A percentile compares a stretch with the other conserved stretches of the same genome.
Conservation (phyloP, 2,797 vertebrate species). For the Pangasius mekongensis region DNA sequence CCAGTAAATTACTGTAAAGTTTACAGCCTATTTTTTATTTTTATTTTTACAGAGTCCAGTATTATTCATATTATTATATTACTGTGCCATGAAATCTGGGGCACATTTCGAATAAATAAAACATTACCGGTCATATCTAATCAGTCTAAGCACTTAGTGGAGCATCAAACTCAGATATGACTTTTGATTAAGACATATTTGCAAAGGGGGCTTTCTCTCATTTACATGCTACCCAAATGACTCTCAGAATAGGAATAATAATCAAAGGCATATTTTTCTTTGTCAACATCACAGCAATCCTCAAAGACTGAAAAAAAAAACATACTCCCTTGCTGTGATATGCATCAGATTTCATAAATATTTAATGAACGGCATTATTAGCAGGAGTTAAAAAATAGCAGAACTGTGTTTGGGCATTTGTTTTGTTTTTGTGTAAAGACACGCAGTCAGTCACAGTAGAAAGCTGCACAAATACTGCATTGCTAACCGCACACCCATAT, state of each 20-base stretch:
- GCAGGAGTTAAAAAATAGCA: conserved; percentile 12
- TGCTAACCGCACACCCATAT: neutral
- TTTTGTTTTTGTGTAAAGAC: neutral
- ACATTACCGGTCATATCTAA: neutral
- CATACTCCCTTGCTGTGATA: conserved; percentile 20
- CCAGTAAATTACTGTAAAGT: neutral
- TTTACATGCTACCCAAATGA: conserved; percentile 38
- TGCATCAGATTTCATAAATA: conserved; percentile 50
- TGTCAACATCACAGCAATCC: conserved; percentile 57
- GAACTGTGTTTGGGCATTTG: neutral
- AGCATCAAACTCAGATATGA: conserved; percentile 62
- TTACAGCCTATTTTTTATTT: neutral
- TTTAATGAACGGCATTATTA: conserved; percentile 51
- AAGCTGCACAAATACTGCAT: neutral
- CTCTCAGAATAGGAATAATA: conserved; percentile 33
- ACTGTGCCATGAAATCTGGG: neutral
- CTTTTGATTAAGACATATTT: conserved; percentile 56
- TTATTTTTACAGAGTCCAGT: neutral
- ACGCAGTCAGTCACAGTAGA: conserved; percentile 29
- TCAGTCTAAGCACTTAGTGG: conserved; percentile 38
- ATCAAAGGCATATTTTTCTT: conserved; percentile 39
- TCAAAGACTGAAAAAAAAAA: conserved; percentile 59
- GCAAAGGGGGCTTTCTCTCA: conserved; percentile 20
- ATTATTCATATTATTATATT: neutral
- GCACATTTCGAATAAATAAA: neutral